Evolutionary conservation across 2,888 invertebrate species (phyloP).

Genomic region (Brassicogethes aeneus): DNA sequence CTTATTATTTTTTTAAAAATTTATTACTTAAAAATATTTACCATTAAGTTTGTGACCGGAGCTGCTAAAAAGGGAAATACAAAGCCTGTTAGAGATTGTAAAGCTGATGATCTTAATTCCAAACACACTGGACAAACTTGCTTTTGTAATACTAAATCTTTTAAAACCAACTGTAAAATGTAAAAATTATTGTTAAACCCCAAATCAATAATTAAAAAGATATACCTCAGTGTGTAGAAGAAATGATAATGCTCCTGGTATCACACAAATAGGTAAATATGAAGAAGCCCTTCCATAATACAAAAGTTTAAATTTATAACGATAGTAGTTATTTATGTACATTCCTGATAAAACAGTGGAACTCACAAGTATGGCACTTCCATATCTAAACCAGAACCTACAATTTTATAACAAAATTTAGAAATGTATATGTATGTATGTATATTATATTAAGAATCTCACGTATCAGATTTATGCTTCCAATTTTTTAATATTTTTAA

Average conservation of each 20-base stretch:
- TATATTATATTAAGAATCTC: too few relatives aligned
- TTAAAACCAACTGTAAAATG: constrained; percentile 46
- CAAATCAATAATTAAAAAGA: not conserved
- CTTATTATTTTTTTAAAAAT: too few relatives aligned
- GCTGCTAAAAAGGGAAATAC: constrained; percentile 53
- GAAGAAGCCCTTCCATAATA: constrained; percentile 50
- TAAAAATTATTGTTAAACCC: not conserved
- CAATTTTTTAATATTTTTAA: constrained; percentile 51
- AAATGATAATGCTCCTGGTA: constrained; percentile 50
- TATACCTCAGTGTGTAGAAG: constrained; percentile 50
- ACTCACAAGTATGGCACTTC: constrained; percentile 42
- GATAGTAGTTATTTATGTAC: constrained; percentile 54
- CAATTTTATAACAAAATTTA: too few relatives aligned
- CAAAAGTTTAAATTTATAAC: constrained; percentile 52
- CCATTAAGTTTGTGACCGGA: constrained; percentile 52
- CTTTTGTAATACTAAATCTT: constrained; percentile 48
- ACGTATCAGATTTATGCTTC: constrained; percentile 54
- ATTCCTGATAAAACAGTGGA: constrained; percentile 47
- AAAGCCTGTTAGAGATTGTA: constrained; percentile 48
- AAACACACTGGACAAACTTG: constrained; percentile 55
- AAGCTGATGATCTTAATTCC: constrained; percentile 48
- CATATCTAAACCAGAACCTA: not conserved
- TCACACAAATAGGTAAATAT: constrained; percentile 50
- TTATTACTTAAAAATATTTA: constrained; percentile 32
- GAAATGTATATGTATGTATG: constrained; percentile 7